Conservation (phyloP, 2,113 vertebrate species). For the Strigops habroptila region DNA sequence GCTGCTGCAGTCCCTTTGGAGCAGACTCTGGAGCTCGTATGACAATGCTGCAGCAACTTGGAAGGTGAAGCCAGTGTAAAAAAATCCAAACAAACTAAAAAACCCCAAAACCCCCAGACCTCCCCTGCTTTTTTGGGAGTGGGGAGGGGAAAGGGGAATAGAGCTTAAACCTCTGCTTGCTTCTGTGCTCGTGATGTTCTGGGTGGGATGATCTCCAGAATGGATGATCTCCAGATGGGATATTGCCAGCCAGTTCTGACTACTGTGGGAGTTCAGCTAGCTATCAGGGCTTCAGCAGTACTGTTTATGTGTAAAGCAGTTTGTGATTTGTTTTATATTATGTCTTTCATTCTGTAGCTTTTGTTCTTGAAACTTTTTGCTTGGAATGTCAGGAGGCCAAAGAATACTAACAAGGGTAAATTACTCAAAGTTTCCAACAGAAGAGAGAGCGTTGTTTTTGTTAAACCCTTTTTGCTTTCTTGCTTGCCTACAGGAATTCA, state of each 20-base stretch:
- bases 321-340: not conserved
- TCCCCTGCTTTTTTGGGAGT: not conserved
- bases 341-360: not conserved
- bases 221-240: not conserved
- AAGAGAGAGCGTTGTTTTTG: not conserved
- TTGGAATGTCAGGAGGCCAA: not conserved
- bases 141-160: not conserved
- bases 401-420: not conserved
- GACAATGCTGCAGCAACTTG: not conserved
- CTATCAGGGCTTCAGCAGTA: not conserved
- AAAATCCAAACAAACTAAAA: too few relatives aligned
- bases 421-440: not conserved
- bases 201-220: not conserved
- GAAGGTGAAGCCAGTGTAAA: not conserved
- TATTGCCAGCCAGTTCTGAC: not conserved
- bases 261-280: not conserved
- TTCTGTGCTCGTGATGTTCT: not conserved
- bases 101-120: too few relatives aligned
- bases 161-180: not conserved
- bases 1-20: not conserved
- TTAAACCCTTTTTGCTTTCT: not conserved
- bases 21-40: not conserved
- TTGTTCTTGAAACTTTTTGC: not conserved
- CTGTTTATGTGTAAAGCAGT: not conserved
- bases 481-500: not conserved